Conservation (phyloP, 2,113 vertebrate genomes). For the Lates calcarifer region DNA sequence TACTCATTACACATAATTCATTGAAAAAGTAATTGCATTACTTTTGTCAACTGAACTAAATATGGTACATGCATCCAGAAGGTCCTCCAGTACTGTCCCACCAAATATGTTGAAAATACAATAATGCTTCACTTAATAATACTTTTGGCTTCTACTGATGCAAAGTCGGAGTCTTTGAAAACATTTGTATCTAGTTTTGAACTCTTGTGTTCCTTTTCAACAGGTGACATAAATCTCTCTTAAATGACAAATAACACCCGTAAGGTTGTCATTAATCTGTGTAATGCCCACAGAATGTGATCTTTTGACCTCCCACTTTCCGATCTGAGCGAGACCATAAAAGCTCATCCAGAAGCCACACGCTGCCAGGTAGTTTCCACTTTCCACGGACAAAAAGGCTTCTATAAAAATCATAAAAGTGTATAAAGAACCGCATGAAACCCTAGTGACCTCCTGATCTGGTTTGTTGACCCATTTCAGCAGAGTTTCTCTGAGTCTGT, state of each 20-base stretch:
- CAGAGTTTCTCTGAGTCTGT: conserved; percentile 10
- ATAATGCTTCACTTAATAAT: too few species aligned
- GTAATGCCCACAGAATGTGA: conserved; percentile 11
- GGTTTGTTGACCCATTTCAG: conserved; percentile 49
- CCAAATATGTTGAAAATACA: too few species aligned
- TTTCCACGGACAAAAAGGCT: conserved; percentile 31
- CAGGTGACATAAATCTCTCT: background rate
- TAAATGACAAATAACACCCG: background rate
- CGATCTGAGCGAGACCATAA: conserved; percentile 39
- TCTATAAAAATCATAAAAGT: conserved; percentile 33
- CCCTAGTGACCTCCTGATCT: conserved; percentile 44
- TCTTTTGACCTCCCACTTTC: conserved; percentile 30
- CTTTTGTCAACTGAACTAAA: too few species aligned
- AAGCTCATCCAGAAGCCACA: conserved; percentile 41
- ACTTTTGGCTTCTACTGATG: too few species aligned
- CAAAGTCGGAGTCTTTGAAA: background rate
- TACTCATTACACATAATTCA: too few species aligned
- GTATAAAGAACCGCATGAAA: conserved; percentile 5
- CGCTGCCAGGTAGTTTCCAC: conserved; percentile 12
- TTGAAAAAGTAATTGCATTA: too few species aligned
- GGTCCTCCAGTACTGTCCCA: too few species aligned
- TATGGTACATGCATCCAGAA: too few species aligned
- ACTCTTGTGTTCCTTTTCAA: background rate
- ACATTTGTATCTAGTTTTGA: background rate
- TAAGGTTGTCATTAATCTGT: conserved; percentile 24